Base-by-base conservation (phyloP, 2,797 vertebrate genomes). In the Pantherophis vulpinus region DNA sequence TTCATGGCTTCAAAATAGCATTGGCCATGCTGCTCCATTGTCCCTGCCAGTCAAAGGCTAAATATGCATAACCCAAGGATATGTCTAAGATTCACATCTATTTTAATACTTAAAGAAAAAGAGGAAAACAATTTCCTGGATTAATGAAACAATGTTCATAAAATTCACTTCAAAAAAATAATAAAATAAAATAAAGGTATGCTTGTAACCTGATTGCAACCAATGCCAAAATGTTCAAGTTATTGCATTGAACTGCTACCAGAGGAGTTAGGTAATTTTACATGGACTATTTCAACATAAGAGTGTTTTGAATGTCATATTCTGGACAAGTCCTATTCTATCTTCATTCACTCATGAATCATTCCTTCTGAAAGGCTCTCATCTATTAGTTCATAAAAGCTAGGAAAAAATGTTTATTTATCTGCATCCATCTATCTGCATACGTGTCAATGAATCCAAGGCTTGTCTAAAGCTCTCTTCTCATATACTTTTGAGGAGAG, bases 311-410 rank as follows among this genome's bases (percentile, higher is more conserved):
- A 92, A 91, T 92, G 94, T 1, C 0, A 94, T 29, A 3, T 93
- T 58, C 89, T 96, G 58, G 20, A 32, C 88, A 92, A 37, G 58
- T 94, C 91, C 91, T 4, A 18, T 86, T 29, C 12, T 20, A 92
- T 92, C 5, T 93, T 95, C 94, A 92, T 89, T 12, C 16, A 94
- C 94, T 96, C 86, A 94, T 95, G 94, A 97, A 95, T 95, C 92
- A 95, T 94, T 96, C 94, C 23, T 92, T 95, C 86, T 89, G 92
- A 91, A 95, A 93, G 88, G 87, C 63, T 83, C 66, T 94, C 87
- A 23, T 94, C 94, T 29, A 93, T 47, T 79, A 42, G 23, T 70
- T 95, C 1, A 0, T 88, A n/a, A 88, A n/a, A 96, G 96, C 83
- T 0, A 10, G 91, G 20, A 37, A 25, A 94, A 94, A 97, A 63